phyloP scores from a whole-genome alignment of 2,888 invertebrate genomes.

The Coremacera marginata region DNA sequence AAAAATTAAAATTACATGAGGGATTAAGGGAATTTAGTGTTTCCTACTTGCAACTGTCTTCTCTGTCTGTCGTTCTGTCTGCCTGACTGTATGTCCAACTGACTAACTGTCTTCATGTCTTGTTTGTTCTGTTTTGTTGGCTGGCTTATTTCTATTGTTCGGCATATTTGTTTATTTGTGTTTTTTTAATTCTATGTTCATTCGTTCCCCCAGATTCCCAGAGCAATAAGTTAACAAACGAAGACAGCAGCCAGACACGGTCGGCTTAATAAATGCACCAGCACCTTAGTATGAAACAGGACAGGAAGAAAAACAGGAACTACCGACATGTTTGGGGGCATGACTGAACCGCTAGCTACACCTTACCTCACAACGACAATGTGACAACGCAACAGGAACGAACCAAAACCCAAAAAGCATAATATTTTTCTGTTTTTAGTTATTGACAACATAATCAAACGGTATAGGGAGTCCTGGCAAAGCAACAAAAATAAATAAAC shows the following conservation, averaged over 20 bases:
- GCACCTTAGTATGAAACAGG: constrained; percentile 6
- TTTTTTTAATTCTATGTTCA: background rate
- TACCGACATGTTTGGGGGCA: constrained; percentile 60
- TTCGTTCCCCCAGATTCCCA: constrained; percentile 53
- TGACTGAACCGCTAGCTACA: constrained; percentile 38
- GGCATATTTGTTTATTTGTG: background rate
- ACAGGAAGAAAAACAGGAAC: constrained; percentile 44
- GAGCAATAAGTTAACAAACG: constrained; percentile 64
- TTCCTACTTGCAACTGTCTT: background rate
- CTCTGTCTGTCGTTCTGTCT: background rate
- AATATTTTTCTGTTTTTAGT: constrained; percentile 45
- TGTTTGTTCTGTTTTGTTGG: background rate
- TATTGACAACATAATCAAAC: constrained; percentile 63
- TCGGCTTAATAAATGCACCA: constrained; percentile 22
- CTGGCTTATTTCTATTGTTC: background rate
- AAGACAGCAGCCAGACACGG: constrained; percentile 39
- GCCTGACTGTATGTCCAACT: background rate
- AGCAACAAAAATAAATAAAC: constrained; percentile 27
- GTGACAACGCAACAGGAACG: background rate
- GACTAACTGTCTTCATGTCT: background rate
- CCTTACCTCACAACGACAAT: too few relatives aligned
- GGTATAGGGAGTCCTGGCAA: constrained; percentile 47
- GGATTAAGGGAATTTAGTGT: constrained; percentile 61
- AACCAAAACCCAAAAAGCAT: background rate
- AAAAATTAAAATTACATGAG: constrained; percentile 68